Conservation (phyloP, 2,797 vertebrate genomes). For the Craterocephalus amniculus region DNA sequence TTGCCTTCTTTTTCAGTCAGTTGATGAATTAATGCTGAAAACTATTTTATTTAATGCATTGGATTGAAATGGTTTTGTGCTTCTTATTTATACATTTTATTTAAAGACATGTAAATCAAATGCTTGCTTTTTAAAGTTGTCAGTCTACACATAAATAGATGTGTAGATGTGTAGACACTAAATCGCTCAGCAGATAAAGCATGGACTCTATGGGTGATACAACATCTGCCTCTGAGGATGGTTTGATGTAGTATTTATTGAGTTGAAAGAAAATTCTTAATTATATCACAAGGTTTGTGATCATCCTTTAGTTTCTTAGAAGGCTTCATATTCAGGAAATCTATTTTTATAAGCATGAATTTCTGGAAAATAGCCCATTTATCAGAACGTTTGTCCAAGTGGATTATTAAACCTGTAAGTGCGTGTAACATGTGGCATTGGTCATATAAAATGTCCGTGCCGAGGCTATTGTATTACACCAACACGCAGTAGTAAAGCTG, state of each 20-base stretch:
- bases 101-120: neutral
- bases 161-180: neutral
- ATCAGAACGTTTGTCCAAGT: slow-evolving; percentile 13
- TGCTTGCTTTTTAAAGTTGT: neutral
- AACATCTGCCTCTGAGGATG: neutral
- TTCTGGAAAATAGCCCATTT: slow-evolving; percentile 20
- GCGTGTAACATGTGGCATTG: slow-evolving; percentile 37
- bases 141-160: neutral
- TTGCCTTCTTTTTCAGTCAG: neutral
- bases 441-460: slow-evolving; percentile 47
- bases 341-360: neutral
- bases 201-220: neutral
- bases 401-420: slow-evolving; percentile 49
- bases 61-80: neutral
- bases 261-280: neutral
- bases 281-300: neutral
- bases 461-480: slow-evolving; percentile 18
- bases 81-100: neutral
- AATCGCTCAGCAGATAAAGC: neutral
- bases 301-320: neutral
- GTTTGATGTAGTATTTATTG: slow-evolving; percentile 1
- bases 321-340: neutral
- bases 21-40: neutral
- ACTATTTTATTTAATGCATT: neutral
- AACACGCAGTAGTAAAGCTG: slow-evolving; percentile 6